phyloP scores from a whole-genome alignment of 2,888 invertebrate genomes.

The Nemurella pictetii region DNA sequence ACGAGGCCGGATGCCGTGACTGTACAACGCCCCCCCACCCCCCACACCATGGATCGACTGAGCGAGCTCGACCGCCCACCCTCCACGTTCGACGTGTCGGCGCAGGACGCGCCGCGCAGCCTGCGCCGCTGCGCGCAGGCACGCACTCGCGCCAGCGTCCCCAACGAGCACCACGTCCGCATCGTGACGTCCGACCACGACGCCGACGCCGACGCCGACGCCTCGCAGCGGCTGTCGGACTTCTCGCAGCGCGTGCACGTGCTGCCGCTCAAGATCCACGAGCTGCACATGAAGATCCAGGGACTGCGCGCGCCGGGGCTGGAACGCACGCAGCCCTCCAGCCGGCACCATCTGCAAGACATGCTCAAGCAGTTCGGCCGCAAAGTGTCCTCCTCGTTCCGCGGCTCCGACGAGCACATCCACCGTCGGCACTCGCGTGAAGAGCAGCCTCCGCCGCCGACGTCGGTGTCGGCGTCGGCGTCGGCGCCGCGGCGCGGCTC shows the following conservation, averaged over 20 bases:
- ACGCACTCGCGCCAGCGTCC: conserved; percentile 21
- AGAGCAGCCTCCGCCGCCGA: neutral
- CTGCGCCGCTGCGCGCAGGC: neutral
- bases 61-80: conserved; percentile 11
- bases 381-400: conserved; percentile 19
- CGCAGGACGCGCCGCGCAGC: conserved; percentile 19
- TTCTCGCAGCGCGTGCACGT: conserved; percentile 27
- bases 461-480: conserved; percentile 21
- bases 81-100: conserved; percentile 20
- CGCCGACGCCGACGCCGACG: conserved; percentile 29
- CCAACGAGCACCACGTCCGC: conserved; percentile 40
- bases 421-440: conserved; percentile 30
- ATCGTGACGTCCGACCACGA: conserved; percentile 38
- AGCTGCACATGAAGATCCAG: conserved; percentile 18
- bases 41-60: neutral
- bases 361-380: conserved; percentile 27
- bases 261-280: conserved; percentile 12
- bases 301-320: conserved; percentile 26
- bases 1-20: too few relatives aligned
- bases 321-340: conserved; percentile 34
- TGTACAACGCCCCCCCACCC: neutral
- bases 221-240: conserved; percentile 28
- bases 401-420: conserved; percentile 19
- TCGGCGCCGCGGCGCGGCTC: conserved; percentile 13
- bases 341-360: conserved; percentile 24